Evolutionary conservation across 1,140 invertebrate species (phyloP), one percentile per base, ranked within the genome.

Genomic region (Panonychus citri): DNA sequence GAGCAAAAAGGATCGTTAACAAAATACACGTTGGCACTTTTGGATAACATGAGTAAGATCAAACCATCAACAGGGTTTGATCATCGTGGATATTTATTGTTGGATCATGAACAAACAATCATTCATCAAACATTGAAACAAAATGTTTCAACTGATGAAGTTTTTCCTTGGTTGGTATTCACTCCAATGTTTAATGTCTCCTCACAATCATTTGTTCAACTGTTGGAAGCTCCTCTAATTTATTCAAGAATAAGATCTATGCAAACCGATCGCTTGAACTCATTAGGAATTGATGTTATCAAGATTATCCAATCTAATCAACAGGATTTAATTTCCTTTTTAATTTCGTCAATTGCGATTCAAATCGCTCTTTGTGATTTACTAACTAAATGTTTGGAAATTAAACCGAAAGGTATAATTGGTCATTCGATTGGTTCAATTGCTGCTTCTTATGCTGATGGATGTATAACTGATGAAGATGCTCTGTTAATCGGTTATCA

Each of bases 111-210:
- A n/a, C n/a, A n/a, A n/a, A n/a, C n/a, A n/a, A n/a, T n/a, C n/a
- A n/a, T n/a, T n/a, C n/a, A n/a, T n/a, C n/a, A n/a, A n/a, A n/a
- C n/a, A n/a, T n/a, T n/a, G n/a, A n/a, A n/a, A n/a, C 10, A 10
- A 24, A 13, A 13, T 21, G 48, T 21, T 10, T 12, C 21, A 17
- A 50, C 10, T 10, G 48, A 50, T 12, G 48, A 13, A 13, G 21
- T 12, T 24, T 12, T 17, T 17, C 13, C 10, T 13, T 40, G 88
- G 85, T 95, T 78, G 68, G 75, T 96, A 37, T 95, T 90, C 70
- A 83, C 87, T 46, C 90, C 90, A 49, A 90, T 90, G 37, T 95
- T 95, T 89, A 91, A 91, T 12, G 80, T 81, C 30, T 90, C 96
- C 71, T 97, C 89, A 90, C 73, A 79, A 46, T 86, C 85, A 59